Base-by-base conservation (phyloP, 1,140 invertebrate species). In the Macrobrachium rosenbergii region DNA sequence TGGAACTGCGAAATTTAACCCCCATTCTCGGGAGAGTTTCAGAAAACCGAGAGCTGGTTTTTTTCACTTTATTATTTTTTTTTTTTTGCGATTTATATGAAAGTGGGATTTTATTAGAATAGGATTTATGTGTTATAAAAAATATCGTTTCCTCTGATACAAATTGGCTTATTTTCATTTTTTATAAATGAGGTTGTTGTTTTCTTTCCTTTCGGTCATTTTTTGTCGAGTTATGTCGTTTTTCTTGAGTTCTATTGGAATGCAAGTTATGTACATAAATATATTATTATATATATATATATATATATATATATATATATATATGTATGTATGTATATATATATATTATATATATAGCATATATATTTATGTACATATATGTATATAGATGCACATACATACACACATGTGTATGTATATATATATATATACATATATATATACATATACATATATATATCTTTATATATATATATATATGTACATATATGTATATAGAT, bases 361-460 rank as follows among this genome's bases (percentile, higher is more conserved):
- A 37, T 72, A 72, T 72, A 37, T 72, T 28, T 37, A 72, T 72
- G 23, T 72, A 72, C 21, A 37, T 72, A 37, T 72, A 28, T 72
- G 11, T 72, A 72, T 72, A 72, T 72, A 28, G 28, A 37, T 72
- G 11, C 37, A 37, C 21, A 37, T 72, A 12, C 21, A 72, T 28
- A 37, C 28, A 37, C 28, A n/a, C n/a, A n/a, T n/a, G n/a, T n/a
- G n/a, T n/a, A n/a, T n/a, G n/a, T 69, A 69, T 69, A 69, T 23
- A 69, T 69, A 69, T 69, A 69, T 69, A 69, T 12, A 67, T 67
- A 67, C 17, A 72, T 72, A 72, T 72, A 72, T 72, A 28, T 72
- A 28, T 72, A 28, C 21, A 28, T 28, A 28, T 72, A 23, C 21
- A 28, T 72, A 28, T 72, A 28, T 72, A 23, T 72, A 23, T 72